Evolutionary conservation across 2,888 invertebrate species (phyloP).

Genomic region (Charanyca ferruginea): DNA sequence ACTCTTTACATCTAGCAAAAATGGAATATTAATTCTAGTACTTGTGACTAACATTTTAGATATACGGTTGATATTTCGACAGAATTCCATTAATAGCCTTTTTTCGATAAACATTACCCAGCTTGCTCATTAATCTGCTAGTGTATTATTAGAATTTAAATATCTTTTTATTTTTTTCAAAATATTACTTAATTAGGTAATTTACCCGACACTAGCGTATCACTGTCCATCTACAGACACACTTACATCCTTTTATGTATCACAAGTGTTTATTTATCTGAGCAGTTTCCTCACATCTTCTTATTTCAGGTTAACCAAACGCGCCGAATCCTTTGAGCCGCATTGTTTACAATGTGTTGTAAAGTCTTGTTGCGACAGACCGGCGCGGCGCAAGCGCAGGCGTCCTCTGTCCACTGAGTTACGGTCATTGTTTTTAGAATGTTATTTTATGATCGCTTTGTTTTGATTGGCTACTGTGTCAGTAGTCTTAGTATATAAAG

Average conservation of each 20-base stretch:
- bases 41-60: neutral
- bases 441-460: constrained; percentile 5
- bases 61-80: neutral
- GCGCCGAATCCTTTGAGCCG: constrained; percentile 37
- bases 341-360: constrained; percentile 39
- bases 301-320: constrained; percentile 40
- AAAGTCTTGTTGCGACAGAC: constrained; percentile 48
- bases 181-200: too few species aligned
- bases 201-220: neutral
- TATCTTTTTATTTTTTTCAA: too few species aligned
- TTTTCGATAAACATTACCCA: too few species aligned
- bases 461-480: neutral
- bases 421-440: constrained; percentile 33
- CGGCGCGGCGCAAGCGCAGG: constrained; percentile 31
- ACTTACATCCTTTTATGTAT: neutral
- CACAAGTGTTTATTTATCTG: neutral
- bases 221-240: neutral
- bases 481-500: neutral
- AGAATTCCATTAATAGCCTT: too few species aligned
- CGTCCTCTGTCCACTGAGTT: constrained; percentile 38
- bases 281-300: constrained; percentile 2
- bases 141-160: too few species aligned
- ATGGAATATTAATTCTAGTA: neutral
- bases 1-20: neutral
- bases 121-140: too few species aligned